Conservation (phyloP, 1,140 invertebrate genomes). For the Acarapis woodi region DNA sequence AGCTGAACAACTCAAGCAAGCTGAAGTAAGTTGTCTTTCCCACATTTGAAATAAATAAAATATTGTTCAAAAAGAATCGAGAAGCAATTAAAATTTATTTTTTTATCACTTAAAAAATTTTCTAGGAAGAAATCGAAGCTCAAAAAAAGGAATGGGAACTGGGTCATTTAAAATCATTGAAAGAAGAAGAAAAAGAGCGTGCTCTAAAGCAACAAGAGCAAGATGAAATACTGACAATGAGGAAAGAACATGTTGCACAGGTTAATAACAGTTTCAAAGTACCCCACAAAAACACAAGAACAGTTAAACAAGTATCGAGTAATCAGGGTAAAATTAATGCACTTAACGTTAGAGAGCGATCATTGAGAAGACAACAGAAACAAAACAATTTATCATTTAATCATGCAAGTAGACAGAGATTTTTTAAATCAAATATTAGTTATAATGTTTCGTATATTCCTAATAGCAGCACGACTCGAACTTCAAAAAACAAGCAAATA, state of each 20-base stretch:
- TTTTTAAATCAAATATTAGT: too few relatives aligned
- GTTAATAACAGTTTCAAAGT: slow-evolving; percentile 28
- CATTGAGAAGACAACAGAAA: too few relatives aligned
- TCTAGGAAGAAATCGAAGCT: slow-evolving; percentile 41
- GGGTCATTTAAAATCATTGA: slow-evolving; percentile 33
- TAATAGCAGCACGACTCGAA: too few relatives aligned
- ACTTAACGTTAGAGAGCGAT: too few relatives aligned
- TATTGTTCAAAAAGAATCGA: slow-evolving; percentile 4
- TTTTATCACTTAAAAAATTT: slow-evolving; percentile 6
- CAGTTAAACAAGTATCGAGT: too few relatives aligned
- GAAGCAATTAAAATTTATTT: background rate
- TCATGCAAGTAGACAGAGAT: too few relatives aligned
- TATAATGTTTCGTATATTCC: too few relatives aligned
- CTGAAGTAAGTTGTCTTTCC: slow-evolving; percentile 28
- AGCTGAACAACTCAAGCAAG: slow-evolving; percentile 50
- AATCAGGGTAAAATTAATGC: too few relatives aligned
- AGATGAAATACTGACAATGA: slow-evolving; percentile 31
- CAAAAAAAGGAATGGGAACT: slow-evolving; percentile 81
- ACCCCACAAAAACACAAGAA: too few relatives aligned
- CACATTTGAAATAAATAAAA: background rate
- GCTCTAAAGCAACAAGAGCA: slow-evolving; percentile 15
- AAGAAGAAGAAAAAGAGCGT: slow-evolving; percentile 23
- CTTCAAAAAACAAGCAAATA: too few relatives aligned
- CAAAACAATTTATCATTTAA: too few relatives aligned
- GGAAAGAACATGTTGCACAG: slow-evolving; percentile 40